Evolutionary conservation across 2,797 vertebrate species (phyloP), one percentile per base, ranked within the genome.

Genomic region (Poeciliopsis presidionis): DNA sequence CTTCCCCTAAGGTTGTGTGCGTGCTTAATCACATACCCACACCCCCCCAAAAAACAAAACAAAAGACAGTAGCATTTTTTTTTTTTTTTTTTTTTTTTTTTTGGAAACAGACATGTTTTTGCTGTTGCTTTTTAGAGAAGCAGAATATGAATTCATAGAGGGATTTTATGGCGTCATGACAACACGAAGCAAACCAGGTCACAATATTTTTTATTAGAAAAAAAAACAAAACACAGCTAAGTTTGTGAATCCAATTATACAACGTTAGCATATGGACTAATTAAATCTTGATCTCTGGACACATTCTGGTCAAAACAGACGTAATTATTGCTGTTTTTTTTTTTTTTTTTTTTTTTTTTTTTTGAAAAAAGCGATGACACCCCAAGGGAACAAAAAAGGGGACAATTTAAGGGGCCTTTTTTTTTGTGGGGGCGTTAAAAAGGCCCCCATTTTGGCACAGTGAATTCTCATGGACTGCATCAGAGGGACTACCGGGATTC

Each of bases 111-210:
- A 39, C 33, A 65, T 67, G 36, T 39, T 67, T 39, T 39, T 67
- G 49, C 63, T 67, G 36, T 20, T 67, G 63, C 63, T 67, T 67
- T 67, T 67, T 5, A 67, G 36, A 43, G 65, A 45, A 69, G 41
- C 22, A 28, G 41, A 46, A 33, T 43, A 70, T 5, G 65, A 69
- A 69, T n/a, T 76, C 74, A 43, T 80, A 18, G 75, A 74, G 49
- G 18, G 74, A 77, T 78, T 76, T 76, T 45, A 75, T 63, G 22
- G 72, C 74, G 65, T 73, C 55, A 43, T 11, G 70, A 53, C n/a
- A 82, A 51, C 63, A 77, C 59, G 47, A 28, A 47, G 33, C 18
- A 76, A 73, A 55, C 9, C 33, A 74, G 61, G 59, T 30, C 63
- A 78, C 39, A 22, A 51, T 11, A 39, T 5, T 74, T 45, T 33